These are phyloP conservation scores for Melinopterus prodromus DNA, from an alignment of 2,888 invertebrate species.

Conservation along the genomic window DNA sequence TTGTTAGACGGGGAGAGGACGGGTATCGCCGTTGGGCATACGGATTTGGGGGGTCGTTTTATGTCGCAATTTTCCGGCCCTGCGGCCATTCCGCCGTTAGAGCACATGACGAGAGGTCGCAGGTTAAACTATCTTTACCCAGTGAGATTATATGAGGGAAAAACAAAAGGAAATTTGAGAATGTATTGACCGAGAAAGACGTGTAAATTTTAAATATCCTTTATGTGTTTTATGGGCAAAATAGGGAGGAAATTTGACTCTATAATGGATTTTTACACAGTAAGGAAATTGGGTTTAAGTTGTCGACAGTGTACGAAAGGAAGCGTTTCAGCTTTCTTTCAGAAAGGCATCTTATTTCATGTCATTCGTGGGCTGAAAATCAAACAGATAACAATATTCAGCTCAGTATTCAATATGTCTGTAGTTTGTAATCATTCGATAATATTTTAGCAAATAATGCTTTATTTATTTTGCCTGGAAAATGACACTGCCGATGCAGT, in stretches of 20 bases:
- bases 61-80: constrained; percentile 61
- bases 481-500: too few species aligned
- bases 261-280: background rate
- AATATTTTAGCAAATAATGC: too few species aligned
- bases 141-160: background rate
- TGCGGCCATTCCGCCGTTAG: constrained; percentile 55
- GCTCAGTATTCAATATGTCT: too few species aligned
- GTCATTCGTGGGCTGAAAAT: too few species aligned
- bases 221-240: background rate
- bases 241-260: background rate
- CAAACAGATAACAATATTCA: too few species aligned
- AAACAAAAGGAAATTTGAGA: background rate
- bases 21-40: constrained; percentile 41
- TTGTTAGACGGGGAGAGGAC: background rate
- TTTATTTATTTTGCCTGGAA: too few species aligned
- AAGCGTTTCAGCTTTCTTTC: background rate
- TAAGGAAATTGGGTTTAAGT: background rate
- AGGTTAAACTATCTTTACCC: constrained; percentile 52
- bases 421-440: too few species aligned
- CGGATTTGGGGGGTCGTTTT: constrained; percentile 55
- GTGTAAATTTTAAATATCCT: background rate
- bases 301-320: background rate
- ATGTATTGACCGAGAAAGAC: background rate
- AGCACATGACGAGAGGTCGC: constrained; percentile 57
- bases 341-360: background rate